Evolutionary conservation across 2,113 vertebrate species (phyloP).

Genomic region (Nothoprocta perdicaria): DNA sequence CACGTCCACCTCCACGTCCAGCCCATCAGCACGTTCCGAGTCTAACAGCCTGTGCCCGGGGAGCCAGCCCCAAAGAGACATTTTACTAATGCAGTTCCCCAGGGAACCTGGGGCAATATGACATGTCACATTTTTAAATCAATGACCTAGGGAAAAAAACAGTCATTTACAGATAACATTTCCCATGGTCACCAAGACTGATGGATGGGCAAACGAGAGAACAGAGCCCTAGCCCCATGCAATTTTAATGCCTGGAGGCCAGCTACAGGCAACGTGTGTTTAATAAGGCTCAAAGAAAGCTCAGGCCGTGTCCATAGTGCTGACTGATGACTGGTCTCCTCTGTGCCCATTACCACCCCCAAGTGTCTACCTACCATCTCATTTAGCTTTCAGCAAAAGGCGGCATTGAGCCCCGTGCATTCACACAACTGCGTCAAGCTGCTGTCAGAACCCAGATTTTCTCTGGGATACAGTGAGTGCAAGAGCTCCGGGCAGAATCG

Average conservation of each 20-base stretch:
- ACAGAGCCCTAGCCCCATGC: background rate
- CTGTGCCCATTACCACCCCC: background rate
- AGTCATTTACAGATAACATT: constrained; percentile 44
- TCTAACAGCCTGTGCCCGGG: background rate
- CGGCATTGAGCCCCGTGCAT: background rate
- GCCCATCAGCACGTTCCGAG: accelerated
- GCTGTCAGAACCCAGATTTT: background rate
- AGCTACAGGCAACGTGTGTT: background rate
- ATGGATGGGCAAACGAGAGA: constrained; percentile 19
- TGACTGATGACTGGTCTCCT: background rate
- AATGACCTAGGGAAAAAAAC: background rate
- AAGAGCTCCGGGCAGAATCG: background rate
- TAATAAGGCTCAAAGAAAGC: constrained; percentile 27
- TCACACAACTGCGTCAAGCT: background rate
- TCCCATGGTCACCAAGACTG: constrained; percentile 26
- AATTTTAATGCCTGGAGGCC: constrained; percentile 31
- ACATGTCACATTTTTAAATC: constrained; percentile 44
- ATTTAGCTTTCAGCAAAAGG: background rate
- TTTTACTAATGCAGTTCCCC: background rate
- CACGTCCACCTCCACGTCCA: background rate
- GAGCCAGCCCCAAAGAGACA: background rate
- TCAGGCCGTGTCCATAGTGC: background rate
- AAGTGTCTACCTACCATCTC: background rate
- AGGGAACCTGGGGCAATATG: background rate
- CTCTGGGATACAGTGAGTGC: accelerated